Percentiles rank a stretch among this genome's conserved stretches.
phyloP scores from a whole-genome alignment of 2,113 vertebrate genomes.

The Corythaeola cristata region DNA sequence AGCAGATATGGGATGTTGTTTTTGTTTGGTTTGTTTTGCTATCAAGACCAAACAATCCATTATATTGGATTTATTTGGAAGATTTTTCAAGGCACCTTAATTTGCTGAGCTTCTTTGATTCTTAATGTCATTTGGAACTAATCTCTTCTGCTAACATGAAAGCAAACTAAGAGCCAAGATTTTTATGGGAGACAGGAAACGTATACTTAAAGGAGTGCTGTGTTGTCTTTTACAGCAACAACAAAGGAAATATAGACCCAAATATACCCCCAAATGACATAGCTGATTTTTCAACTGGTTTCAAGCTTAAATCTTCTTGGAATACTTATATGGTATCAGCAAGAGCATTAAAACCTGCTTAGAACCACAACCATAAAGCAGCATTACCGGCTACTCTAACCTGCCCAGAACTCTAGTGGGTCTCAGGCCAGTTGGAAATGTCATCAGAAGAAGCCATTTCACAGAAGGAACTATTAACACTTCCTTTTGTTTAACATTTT shows the following conservation, averaged over 20 bases:
- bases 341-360: conserved; percentile 8
- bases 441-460: neutral
- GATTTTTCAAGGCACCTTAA: conserved; percentile 40
- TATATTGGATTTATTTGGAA: conserved; percentile 41
- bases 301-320: conserved; percentile 18
- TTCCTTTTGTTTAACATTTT: neutral
- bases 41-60: conserved; percentile 32
- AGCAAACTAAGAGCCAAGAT: conserved; percentile 53
- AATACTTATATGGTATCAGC: neutral
- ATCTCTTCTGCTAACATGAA: conserved; percentile 57
- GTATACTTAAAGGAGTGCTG: neutral
- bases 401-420: neutral
- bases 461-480: neutral
- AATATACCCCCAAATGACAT: neutral
- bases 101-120: conserved; percentile 51
- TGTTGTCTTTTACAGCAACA: conserved; percentile 37
- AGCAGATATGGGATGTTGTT: neutral
- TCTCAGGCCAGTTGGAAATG: neutral
- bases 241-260: conserved; percentile 40
- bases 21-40: conserved; percentile 24
- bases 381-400: neutral
- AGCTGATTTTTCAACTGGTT: conserved; percentile 13
- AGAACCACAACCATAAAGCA: neutral
- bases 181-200: conserved; percentile 38
- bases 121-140: conserved; percentile 51